These are phyloP conservation scores for Eupeodes latifasciatus DNA, from an alignment of 2,888 invertebrate species.

Conservation along the genomic window DNA sequence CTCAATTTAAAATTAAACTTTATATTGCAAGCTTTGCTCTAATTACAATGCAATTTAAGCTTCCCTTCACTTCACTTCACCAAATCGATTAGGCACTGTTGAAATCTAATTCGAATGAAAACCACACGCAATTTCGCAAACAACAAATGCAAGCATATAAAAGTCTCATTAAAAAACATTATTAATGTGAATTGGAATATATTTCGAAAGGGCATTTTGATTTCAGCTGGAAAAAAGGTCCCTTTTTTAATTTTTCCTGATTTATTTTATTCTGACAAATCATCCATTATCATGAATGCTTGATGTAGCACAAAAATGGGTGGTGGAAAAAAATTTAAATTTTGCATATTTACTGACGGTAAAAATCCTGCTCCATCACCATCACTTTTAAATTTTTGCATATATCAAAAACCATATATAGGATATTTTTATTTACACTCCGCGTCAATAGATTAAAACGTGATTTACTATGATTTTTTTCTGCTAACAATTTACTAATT, in stretches of 20 bases:
- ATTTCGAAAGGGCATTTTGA: not conserved
- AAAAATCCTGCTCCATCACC: not conserved
- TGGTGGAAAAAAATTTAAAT: not conserved
- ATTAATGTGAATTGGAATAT: not conserved
- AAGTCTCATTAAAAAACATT: conserved; percentile 1
- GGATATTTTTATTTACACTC: not conserved
- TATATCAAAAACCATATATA: not conserved
- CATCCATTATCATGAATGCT: conserved; percentile 11
- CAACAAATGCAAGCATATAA: not conserved
- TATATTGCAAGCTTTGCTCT: conserved; percentile 45
- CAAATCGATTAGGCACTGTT: conserved; percentile 16
- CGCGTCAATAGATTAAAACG: not conserved
- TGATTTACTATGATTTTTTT: not conserved
- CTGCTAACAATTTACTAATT: no score
- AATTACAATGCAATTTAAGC: conserved; percentile 50
- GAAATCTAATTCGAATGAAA: conserved; percentile 19
- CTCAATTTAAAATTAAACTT: conserved; percentile 33
- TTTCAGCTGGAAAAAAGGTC: not conserved
- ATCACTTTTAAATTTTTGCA: not conserved
- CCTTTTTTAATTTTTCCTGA: not conserved
- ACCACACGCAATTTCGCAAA: conserved; percentile 4
- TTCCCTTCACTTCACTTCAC: not conserved
- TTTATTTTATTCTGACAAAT: conserved; percentile 3
- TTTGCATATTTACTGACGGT: not conserved
- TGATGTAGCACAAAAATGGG: conserved; percentile 6